phyloP scores from a whole-genome alignment of 2,888 invertebrate genomes.

The Mythimna albipuncta region DNA sequence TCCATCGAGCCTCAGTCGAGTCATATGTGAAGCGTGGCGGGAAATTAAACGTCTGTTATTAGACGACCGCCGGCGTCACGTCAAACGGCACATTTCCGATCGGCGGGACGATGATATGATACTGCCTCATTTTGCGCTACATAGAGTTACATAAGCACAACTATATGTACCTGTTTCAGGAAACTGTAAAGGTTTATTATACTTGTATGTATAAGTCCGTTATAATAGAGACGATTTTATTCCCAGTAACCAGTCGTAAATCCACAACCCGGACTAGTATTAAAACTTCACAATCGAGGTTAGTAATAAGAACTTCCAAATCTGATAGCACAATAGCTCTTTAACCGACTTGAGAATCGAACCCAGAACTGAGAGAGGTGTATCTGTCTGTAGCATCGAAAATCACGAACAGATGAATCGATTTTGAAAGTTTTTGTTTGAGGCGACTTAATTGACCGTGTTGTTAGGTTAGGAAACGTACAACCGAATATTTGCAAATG shows the following conservation, averaged over 20 bases:
- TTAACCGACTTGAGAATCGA: neutral
- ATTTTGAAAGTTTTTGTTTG: too few species aligned
- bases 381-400: too few species aligned
- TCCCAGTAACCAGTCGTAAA: neutral
- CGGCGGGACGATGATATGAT: conserved; percentile 14
- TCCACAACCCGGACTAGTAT: neutral
- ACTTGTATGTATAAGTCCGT: too few species aligned
- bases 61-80: conserved; percentile 27
- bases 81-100: conserved; percentile 42
- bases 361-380: neutral
- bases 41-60: conserved; percentile 50
- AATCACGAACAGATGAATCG: too few species aligned
- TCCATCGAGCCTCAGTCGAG: conserved; percentile 1
- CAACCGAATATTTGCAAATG: too few species aligned
- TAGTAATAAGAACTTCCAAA: neutral
- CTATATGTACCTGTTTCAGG: neutral
- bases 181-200: too few species aligned
- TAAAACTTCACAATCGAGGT: neutral
- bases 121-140: neutral
- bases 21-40: conserved; percentile 33
- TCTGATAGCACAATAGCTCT: neutral
- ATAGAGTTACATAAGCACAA: neutral
- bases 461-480: too few species aligned
- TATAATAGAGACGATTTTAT: neutral
- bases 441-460: too few species aligned